phyloP scores from a whole-genome alignment of 2,797 vertebrate genomes.

The Acanthiza pusilla region DNA sequence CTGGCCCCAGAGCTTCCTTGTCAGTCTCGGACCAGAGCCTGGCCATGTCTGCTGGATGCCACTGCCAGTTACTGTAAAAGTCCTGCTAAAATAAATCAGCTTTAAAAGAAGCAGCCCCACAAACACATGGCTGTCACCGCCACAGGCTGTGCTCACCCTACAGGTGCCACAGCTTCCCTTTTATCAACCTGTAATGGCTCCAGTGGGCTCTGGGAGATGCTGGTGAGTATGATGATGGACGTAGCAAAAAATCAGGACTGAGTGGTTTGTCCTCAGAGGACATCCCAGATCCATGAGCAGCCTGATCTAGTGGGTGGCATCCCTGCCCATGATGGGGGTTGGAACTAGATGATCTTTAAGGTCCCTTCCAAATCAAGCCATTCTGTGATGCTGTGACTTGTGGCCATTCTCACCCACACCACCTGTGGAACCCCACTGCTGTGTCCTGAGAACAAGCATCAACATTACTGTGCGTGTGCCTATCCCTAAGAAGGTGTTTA shows the following conservation, averaged over 20 bases:
- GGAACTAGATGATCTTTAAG: neutral
- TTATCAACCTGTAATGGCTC: neutral
- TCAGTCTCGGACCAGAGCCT: neutral
- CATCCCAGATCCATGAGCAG: neutral
- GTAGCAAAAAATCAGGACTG: neutral
- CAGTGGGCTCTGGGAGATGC: neutral
- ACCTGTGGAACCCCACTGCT: neutral
- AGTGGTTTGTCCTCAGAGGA: neutral
- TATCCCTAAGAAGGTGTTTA: neutral
- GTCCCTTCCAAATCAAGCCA: neutral
- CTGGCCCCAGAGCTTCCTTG: neutral
- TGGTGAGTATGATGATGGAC: rapidly evolving
- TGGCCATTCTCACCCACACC: neutral
- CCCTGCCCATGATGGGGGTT: neutral
- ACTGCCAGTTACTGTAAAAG: neutral
- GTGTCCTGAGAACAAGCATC: neutral
- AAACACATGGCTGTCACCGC: rapidly evolving
- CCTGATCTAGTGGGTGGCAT: neutral
- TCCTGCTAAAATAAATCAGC: neutral
- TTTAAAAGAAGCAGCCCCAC: neutral
- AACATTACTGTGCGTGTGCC: neutral
- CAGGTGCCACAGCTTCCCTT: neutral
- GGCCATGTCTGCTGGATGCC: neutral
- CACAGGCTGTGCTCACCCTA: neutral
- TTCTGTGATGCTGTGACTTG: neutral